Conservation (phyloP, 35 echinoderm and acorn worm genomes). For the Acanthaster planci region DNA sequence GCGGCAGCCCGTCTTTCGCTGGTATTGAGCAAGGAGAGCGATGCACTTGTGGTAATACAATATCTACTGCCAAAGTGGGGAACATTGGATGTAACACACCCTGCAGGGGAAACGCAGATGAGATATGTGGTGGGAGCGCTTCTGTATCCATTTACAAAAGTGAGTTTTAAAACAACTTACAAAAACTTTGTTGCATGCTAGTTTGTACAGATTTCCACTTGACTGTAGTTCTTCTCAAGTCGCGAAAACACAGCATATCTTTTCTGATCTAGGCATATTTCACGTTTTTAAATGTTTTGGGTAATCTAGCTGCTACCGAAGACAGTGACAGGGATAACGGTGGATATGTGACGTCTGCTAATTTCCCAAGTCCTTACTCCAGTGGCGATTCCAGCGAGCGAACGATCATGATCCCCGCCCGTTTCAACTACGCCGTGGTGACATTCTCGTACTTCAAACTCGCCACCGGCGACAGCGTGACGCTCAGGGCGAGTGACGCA, state of each 20-base stretch:
- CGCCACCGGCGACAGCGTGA: background rate
- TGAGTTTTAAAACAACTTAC: background rate
- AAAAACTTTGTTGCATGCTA: background rate
- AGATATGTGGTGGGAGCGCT: background rate
- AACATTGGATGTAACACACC: background rate
- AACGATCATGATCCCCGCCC: background rate
- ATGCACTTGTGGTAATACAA: background rate
- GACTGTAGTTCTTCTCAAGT: too few relatives aligned
- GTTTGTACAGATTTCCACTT: too few relatives aligned
- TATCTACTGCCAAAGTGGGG: background rate
- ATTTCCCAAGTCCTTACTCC: background rate
- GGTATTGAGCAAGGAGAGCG: background rate
- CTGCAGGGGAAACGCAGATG: background rate
- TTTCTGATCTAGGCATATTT: background rate
- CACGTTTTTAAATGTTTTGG: background rate
- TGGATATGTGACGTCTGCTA: background rate
- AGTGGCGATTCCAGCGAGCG: background rate
- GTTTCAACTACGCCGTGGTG: constrained; percentile 13
- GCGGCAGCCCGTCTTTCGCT: background rate
- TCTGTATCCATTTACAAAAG: background rate
- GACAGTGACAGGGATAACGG: background rate
- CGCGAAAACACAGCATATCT: background rate
- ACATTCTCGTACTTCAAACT: background rate
- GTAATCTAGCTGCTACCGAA: background rate
- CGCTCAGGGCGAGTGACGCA: background rate